Evolutionary conservation across 2,797 vertebrate genomes (phyloP), one percentile per base, ranked within the genome.

Genomic region (Dicrostonyx torquatus): DNA sequence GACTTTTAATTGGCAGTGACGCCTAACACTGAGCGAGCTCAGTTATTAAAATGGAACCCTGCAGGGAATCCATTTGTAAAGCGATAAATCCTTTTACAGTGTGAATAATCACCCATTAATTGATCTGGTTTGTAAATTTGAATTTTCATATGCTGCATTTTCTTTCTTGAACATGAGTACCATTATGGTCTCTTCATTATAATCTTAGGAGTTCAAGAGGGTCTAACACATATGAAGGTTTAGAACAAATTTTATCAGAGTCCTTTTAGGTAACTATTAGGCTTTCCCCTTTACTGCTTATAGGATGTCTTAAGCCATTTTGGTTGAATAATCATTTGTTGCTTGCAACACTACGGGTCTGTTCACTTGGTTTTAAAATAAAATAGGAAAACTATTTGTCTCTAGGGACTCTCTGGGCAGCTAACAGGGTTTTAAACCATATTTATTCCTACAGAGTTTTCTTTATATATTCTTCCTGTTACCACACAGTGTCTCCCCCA

Each of bases 41-140:
- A 95, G 96, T 97, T 97, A 97, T 97, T 97, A 97, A 97, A 97
- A 97, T 89, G 97, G 97, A 97, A 95, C 96, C 97, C 97, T 95
- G 97, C 95, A 95, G 96, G 95, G 97, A 97, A 96, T 95, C 96
- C 95, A 97, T 97, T 97, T 97, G 96, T 97, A 97, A 95, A 97
- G 96, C 15, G 66, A 97, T 97, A 97, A 97, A 96, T 97, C 97
- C 96, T 96, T 97, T 97, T 92, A 96, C 91, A 84, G 93, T 97
- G 95, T 96, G 97, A 96, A 95, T 97, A 97, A 97, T 97, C 95
- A 96, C 96, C 89, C 96, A 95, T 96, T 97, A 97, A 97, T 97
- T 97, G 96, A 97, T 97, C 94, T 97, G 79, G 96, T 95, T 97
- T 96, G 83, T 97, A 96, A 97, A 97, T 96, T 7, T 95, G 96